A percentile compares a stretch with the other conserved stretches of the same genome.
Evolutionary conservation across 2,113 vertebrate species (phyloP).

Genomic region (Lophotis ruficrista): DNA sequence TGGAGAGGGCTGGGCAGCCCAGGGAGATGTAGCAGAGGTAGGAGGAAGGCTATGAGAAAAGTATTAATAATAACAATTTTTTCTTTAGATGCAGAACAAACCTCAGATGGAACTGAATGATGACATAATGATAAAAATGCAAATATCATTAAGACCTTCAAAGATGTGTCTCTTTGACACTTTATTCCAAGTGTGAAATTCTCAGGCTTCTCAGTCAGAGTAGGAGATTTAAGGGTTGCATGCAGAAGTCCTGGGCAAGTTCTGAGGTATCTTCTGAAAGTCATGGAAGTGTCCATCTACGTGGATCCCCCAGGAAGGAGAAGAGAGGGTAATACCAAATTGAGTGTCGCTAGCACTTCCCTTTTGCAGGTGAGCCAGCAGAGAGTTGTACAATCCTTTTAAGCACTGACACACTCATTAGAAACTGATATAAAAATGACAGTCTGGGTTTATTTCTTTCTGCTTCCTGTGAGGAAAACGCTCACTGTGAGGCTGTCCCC

Average conservation of each 20-base stretch:
- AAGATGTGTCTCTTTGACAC: not conserved
- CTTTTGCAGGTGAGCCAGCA: not conserved
- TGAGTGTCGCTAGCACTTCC: not conserved
- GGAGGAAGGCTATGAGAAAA: not conserved
- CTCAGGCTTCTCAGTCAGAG: not conserved
- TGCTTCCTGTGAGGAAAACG: not conserved
- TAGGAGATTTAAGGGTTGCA: not conserved
- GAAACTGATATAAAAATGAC: not conserved
- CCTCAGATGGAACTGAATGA: not conserved
- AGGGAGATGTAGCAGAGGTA: not conserved
- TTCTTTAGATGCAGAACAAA: not conserved
- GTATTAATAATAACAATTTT: not conserved
- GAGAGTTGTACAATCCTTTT: not conserved
- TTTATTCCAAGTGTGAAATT: not conserved
- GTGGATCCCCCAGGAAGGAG: not conserved
- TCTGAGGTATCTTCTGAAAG: not conserved
- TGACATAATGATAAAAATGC: not conserved
- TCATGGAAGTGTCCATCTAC: not conserved
- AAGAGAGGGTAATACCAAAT: not conserved
- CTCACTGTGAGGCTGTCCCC: not conserved
- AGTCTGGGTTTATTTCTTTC: not conserved
- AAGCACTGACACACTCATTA: not conserved
- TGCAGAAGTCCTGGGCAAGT: not conserved
- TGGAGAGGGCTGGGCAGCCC: not conserved
- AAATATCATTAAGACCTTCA: not conserved